Percentiles rank a stretch among this genome's conserved stretches.
Conservation (phyloP, 2,888 invertebrate species). For the Ramazzottius varieornatus region DNA sequence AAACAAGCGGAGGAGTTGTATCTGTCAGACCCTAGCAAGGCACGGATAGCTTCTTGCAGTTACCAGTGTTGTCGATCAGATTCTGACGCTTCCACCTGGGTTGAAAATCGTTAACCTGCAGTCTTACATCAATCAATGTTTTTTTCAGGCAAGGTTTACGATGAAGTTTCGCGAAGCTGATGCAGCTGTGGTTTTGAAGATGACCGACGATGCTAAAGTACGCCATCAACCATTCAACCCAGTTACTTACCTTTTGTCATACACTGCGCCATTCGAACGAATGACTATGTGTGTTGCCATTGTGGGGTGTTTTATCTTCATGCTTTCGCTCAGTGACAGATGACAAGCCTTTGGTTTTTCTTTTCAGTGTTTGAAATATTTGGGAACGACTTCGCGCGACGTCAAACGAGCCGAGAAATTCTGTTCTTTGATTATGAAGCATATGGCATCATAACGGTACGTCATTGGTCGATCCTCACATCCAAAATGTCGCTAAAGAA, state of each 20-base stretch:
- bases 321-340: no score
- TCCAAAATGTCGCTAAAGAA: no score
- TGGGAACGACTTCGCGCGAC: background rate
- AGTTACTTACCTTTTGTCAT: no score
- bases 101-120: no score
- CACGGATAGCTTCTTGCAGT: background rate
- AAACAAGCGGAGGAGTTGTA: background rate
- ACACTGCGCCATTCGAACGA: background rate
- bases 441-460: slow-evolving; percentile 1
- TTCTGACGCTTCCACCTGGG: no score
- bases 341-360: background rate
- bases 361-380: background rate
- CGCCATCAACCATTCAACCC: background rate
- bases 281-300: background rate
- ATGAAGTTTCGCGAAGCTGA: background rate
- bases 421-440: background rate
- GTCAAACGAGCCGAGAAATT: background rate
- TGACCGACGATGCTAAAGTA: background rate
- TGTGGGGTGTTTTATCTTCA: background rate
- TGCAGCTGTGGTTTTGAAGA: background rate
- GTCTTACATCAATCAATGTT: no score
- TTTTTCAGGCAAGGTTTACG: background rate
- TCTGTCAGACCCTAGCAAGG: background rate
- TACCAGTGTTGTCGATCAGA: no score
- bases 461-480: no score